Evolutionary conservation across 2,888 invertebrate genomes (phyloP).

Genomic region (Spicauda simplicius): DNA sequence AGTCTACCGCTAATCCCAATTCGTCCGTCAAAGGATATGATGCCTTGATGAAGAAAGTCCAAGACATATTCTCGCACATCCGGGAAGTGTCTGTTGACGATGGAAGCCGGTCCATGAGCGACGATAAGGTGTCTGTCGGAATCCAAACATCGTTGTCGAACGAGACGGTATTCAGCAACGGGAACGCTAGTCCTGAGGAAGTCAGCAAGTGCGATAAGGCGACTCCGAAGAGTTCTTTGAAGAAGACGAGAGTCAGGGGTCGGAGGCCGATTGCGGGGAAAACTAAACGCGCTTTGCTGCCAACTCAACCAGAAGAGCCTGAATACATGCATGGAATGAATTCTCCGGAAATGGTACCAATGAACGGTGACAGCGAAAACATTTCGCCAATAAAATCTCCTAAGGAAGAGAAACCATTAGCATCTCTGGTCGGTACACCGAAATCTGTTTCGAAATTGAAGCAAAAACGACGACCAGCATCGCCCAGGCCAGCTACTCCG

Average conservation of each 20-base stretch:
- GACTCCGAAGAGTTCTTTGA: constrained; percentile 83
- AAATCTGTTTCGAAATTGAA: constrained; percentile 76
- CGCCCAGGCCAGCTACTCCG: constrained; percentile 75
- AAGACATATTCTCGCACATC: constrained; percentile 74
- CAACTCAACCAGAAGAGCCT: constrained; percentile 74
- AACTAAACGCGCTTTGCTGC: constrained; percentile 73
- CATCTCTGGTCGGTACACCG: constrained; percentile 67
- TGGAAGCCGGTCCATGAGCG: constrained; percentile 58
- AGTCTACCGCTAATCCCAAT: constrained; percentile 68
- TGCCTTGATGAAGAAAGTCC: constrained; percentile 70
- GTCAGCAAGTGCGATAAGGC: constrained; percentile 68
- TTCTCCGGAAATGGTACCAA: constrained; percentile 79
- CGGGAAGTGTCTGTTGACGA: constrained; percentile 66
- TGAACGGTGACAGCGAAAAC: constrained; percentile 66
- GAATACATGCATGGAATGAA: constrained; percentile 77
- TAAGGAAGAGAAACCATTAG: constrained; percentile 71
- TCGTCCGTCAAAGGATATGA: constrained; percentile 76
- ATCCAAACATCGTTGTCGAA: constrained; percentile 67
- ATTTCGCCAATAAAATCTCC: constrained; percentile 64
- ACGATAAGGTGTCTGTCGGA: constrained; percentile 74
- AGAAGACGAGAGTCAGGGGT: constrained; percentile 74
- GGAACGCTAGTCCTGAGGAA: constrained; percentile 76
- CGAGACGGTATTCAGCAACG: constrained; percentile 65
- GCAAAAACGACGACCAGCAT: constrained; percentile 70
- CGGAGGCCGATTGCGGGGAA: constrained; percentile 72